Evolutionary conservation across 2,888 invertebrate species (phyloP).

Genomic region (Drosophila pseudotalamancana): DNA sequence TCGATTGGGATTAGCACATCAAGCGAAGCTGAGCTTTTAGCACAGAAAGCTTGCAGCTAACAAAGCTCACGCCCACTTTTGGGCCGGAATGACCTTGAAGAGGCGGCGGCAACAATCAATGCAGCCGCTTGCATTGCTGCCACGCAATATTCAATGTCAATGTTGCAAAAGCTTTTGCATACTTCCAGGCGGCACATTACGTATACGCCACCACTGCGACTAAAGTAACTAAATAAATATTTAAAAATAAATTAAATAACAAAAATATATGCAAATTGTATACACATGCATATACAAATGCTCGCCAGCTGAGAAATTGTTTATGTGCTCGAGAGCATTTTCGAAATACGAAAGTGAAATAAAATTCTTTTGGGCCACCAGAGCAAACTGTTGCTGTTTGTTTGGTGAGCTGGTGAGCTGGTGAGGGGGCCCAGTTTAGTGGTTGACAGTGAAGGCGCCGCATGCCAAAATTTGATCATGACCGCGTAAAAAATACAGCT

Average conservation of each 20-base stretch:
- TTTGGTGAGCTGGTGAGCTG: no score
- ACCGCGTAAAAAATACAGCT: conserved; percentile 74
- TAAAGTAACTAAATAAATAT: conserved; percentile 9
- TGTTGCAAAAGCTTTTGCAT: conserved; percentile 59
- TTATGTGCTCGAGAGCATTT: conserved; percentile 30
- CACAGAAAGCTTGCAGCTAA: conserved; percentile 26
- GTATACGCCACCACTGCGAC: conserved; percentile 37
- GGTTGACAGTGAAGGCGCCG: conserved; percentile 56
- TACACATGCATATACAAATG: not conserved
- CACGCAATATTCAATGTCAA: conserved; percentile 66
- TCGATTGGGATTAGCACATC: conserved; percentile 16
- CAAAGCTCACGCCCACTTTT: conserved; percentile 13
- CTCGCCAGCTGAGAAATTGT: conserved; percentile 1
- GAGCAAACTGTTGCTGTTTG: conserved; percentile 72
- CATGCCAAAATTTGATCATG: conserved; percentile 82
- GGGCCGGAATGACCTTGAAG: conserved; percentile 62
- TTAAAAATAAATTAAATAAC: conserved; percentile 29
- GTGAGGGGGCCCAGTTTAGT: conserved; percentile 43
- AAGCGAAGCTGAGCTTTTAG: not conserved
- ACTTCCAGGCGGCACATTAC: conserved; percentile 54
- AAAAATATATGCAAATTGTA: not conserved
- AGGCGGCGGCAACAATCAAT: conserved; percentile 55
- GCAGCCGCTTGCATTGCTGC: conserved; percentile 39
- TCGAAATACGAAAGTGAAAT: conserved; percentile 18
- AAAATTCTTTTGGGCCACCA: conserved; percentile 13